Conservation (phyloP, 2,888 invertebrate genomes). For the Laspeyria flexula region DNA sequence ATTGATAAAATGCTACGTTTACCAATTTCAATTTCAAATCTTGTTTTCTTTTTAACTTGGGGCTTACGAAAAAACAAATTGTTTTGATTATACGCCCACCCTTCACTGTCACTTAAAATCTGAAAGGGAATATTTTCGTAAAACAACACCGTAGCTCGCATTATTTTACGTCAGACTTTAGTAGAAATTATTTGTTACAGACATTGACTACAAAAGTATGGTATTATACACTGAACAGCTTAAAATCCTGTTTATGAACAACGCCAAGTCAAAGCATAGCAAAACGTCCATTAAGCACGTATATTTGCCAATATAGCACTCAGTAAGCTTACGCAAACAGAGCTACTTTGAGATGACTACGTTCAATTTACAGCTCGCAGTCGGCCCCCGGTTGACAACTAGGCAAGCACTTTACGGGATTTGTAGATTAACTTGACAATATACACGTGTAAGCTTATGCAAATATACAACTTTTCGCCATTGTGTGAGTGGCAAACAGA, state of each 20-base stretch:
- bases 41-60: not conserved
- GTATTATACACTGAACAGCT: not conserved
- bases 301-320: constrained; percentile 12
- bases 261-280: not conserved
- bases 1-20: not conserved
- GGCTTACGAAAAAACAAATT: constrained; percentile 3
- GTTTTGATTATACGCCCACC: constrained; percentile 1
- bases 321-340: constrained; percentile 33
- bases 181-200: not conserved
- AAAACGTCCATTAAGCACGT: not conserved
- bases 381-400: constrained; percentile 11
- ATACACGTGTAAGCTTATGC: constrained; percentile 25
- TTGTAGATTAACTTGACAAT: constrained; percentile 25
- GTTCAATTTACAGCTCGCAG: constrained; percentile 22
- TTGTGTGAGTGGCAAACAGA: constrained; percentile 6
- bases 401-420: constrained; percentile 25
- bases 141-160: not conserved
- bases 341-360: constrained; percentile 22
- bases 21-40: not conserved
- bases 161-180: not conserved
- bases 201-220: not conserved
- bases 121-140: not conserved
- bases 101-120: constrained; percentile 1
- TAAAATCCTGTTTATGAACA: not conserved
- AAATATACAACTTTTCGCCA: constrained; percentile 26